Evolutionary conservation across 2,888 invertebrate species (phyloP).

Genomic region (Leptura quadrifasciata): DNA sequence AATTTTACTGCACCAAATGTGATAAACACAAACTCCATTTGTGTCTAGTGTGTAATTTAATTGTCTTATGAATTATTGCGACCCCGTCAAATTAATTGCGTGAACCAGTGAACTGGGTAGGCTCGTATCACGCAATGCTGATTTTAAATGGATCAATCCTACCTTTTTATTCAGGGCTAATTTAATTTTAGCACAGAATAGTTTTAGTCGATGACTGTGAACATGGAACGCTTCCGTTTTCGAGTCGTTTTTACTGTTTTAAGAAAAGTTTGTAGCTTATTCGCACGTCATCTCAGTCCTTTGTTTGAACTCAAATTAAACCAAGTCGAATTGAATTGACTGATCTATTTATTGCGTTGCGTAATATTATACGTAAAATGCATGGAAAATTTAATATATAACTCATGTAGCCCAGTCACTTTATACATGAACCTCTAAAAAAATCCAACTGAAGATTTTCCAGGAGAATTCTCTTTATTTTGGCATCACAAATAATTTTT

Average conservation of each 20-base stretch:
- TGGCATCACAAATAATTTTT: too few species aligned
- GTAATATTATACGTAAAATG: too few species aligned
- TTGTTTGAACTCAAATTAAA: background rate
- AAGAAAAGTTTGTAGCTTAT: background rate
- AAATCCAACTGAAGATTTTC: too few species aligned
- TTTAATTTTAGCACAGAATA: constrained; percentile 1
- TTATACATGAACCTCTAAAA: too few species aligned
- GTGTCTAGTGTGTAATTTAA: background rate
- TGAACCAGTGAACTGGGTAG: background rate
- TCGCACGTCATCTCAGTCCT: background rate
- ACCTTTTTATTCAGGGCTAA: constrained; percentile 7
- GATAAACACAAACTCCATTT: background rate
- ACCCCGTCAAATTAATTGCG: background rate
- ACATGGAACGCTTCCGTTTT: background rate
- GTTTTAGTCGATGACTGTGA: background rate
- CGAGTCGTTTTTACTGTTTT: background rate
- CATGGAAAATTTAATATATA: too few species aligned
- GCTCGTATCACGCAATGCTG: background rate
- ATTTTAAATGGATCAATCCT: background rate
- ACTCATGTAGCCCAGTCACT: too few species aligned
- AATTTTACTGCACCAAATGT: constrained; percentile 3
- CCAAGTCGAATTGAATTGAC: too few species aligned
- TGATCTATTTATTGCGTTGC: too few species aligned
- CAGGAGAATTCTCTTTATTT: too few species aligned
- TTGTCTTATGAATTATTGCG: constrained; percentile 4